Conservation (phyloP, 2,113 vertebrate species). For the Tinamus guttatus region DNA sequence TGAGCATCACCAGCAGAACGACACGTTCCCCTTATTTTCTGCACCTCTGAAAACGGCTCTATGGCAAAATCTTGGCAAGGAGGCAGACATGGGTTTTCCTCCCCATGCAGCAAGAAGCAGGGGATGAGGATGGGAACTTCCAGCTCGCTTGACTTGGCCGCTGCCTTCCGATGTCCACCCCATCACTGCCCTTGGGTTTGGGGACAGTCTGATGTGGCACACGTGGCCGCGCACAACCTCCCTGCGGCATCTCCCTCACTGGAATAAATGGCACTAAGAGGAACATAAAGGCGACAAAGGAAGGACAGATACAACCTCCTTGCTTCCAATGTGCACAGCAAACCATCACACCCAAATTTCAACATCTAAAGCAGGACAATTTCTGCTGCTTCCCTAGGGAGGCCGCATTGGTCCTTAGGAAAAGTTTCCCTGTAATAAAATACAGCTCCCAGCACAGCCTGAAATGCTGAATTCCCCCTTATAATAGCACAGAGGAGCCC, state of each 20-base stretch:
- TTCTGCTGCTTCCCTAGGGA: not conserved
- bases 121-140: not conserved
- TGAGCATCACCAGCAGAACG: rapidly evolving
- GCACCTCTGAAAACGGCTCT: not conserved
- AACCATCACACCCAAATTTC: not conserved
- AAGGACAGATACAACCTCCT: not conserved
- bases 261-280: not conserved
- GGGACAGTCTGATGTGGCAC: not conserved
- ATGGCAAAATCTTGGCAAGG: not conserved
- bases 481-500: not conserved
- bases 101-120: not conserved
- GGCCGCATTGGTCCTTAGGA: not conserved
- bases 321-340: not conserved
- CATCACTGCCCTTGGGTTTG: not conserved
- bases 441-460: not conserved
- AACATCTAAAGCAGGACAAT: not conserved
- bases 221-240: not conserved
- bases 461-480: not conserved
- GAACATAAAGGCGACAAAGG: not conserved
- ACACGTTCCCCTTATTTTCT: not conserved
- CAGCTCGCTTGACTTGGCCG: not conserved
- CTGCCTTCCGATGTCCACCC: not conserved
- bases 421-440: not conserved
- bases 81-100: not conserved
- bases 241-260: not conserved